These are phyloP conservation scores for Anthrax anthrax DNA, from an alignment of 2,888 invertebrate genomes.

Conservation along the genomic window DNA sequence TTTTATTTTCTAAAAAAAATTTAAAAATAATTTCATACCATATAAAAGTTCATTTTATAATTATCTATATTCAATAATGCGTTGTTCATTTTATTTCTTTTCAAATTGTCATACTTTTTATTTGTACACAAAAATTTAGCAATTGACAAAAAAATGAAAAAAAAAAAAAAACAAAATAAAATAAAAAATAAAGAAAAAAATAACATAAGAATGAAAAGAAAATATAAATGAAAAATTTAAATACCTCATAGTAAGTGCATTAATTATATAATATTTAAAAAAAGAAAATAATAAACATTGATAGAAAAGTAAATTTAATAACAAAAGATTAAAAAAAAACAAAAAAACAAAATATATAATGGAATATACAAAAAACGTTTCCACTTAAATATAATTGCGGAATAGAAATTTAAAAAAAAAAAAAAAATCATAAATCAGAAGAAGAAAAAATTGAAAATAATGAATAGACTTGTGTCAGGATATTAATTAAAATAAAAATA, in stretches of 20 bases:
- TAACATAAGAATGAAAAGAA: conserved; percentile 9
- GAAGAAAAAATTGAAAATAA: not conserved
- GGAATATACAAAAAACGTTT: conserved; percentile 1
- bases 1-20: not conserved
- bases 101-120: not conserved
- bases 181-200: conserved; percentile 5
- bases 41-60: too few species aligned
- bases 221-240: conserved; percentile 8
- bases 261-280: conserved; percentile 9
- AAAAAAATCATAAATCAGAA: not conserved
- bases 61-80: too few species aligned
- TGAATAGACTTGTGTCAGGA: too few species aligned
- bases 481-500: too few species aligned
- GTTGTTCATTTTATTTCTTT: too few species aligned
- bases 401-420: not conserved
- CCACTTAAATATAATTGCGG: not conserved
- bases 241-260: conserved; percentile 20
- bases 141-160: too few species aligned
- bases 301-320: not conserved
- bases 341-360: conserved; percentile 2
- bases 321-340: conserved; percentile 1
- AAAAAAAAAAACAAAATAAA: conserved; percentile 1
- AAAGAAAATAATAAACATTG: conserved; percentile 2
- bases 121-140: not conserved
- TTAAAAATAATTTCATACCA: too few species aligned